Base-by-base conservation (phyloP, 2,113 vertebrate genomes). In the Oostethus manadensis region DNA sequence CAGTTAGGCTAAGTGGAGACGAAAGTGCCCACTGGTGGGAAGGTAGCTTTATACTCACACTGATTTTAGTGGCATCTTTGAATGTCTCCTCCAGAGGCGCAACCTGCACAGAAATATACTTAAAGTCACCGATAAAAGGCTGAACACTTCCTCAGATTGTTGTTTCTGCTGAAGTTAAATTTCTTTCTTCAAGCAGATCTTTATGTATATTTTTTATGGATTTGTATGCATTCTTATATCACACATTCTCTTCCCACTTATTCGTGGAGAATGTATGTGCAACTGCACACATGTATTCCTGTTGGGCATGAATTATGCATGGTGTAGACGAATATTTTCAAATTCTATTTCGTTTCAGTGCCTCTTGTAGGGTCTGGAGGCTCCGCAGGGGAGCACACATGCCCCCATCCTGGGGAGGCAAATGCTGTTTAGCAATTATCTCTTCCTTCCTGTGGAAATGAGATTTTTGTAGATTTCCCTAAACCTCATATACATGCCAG, bases 61-160 rank as follows among this genome's bases (percentile, higher is more conserved):
- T 98, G 74, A 98, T 98, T 92, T 98, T 98, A 33, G 93, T 97
- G 0, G 92, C 94, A 4, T 92, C 94, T 87, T 90, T 94, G 64
- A 86, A 88, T 0, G 86, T 76, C 70, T 94, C 91, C 74, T 95
- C 93, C 82, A 87, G 87, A n/a, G 82, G 88, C 59, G 82, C 84
- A 69, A 94, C 89, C 94, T 98, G 89, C 55, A 38, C 60, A 77
- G 71, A 83, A 54, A 62, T 14, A 38, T 14, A 8, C 14, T 22
- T 62, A 22, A 49, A 16, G 17, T 79, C 47, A 67, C 42, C 20
- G 56, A 68, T 55, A 65, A 29, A 71, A 51, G 60, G 33, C 43
- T 56, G 59, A 53, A 21, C 0, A 35, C 40, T 42, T n/a, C 8
- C 16, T 33, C 40, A 16, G 15, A 40, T 63, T 62, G 9, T 21